Evolutionary conservation across 2,888 invertebrate genomes (phyloP).

Genomic region (Hirtodrosophila alboralis): DNA sequence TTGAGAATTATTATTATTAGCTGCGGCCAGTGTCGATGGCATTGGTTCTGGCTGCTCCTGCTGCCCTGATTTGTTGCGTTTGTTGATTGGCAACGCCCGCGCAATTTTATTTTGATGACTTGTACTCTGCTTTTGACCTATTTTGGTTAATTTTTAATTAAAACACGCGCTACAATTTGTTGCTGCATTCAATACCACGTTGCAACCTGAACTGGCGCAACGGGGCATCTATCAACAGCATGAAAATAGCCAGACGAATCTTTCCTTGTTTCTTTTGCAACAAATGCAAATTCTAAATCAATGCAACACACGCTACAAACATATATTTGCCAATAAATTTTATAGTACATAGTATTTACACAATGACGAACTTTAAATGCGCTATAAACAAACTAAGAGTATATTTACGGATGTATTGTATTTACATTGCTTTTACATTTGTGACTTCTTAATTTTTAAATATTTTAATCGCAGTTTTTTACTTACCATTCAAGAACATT

Average conservation of each 20-base stretch:
- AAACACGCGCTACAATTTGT: conserved; percentile 33
- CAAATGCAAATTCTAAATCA: conserved; percentile 66
- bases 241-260: conserved; percentile 37
- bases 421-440: not conserved
- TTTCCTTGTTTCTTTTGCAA: conserved; percentile 40
- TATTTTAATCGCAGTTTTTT: not conserved
- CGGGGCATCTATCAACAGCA: conserved; percentile 55
- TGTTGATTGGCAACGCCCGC: conserved; percentile 38
- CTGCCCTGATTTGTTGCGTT: conserved; percentile 10
- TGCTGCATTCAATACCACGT: conserved; percentile 67
- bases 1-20: conserved; percentile 68
- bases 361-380: conserved; percentile 32
- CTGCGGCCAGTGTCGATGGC: conserved; percentile 26
- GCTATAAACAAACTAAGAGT: conserved; percentile 1
- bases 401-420: not conserved
- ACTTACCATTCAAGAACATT: too few species aligned
- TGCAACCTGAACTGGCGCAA: conserved; percentile 65
- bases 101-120: conserved; percentile 16
- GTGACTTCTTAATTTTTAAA: not conserved
- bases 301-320: conserved; percentile 28
- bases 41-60: conserved; percentile 1
- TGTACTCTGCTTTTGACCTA: conserved; percentile 64
- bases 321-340: conserved; percentile 40
- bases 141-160: conserved; percentile 37
- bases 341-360: conserved; percentile 1